Conservation (phyloP, 2,113 vertebrate species). For the Cacatua alba region DNA sequence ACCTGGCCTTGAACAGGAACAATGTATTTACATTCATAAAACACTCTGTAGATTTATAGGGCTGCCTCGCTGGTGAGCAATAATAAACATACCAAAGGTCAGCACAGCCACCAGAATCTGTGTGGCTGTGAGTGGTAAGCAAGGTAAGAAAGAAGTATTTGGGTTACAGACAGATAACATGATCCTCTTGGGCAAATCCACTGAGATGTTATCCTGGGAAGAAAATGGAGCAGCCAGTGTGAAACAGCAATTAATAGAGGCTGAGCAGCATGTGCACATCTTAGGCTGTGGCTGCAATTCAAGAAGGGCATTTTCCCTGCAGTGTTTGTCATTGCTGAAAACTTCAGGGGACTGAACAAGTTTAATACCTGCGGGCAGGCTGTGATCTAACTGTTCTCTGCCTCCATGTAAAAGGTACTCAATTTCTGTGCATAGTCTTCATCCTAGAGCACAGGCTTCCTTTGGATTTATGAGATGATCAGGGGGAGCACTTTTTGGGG, state of each 20-base stretch:
- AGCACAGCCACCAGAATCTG: accelerated
- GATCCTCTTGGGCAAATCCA: background rate
- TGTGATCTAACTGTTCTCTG: background rate
- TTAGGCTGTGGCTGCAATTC: background rate
- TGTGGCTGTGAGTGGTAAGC: background rate
- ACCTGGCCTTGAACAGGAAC: background rate
- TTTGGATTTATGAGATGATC: background rate
- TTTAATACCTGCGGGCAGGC: background rate
- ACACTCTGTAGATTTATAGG: background rate
- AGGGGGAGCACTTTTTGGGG: background rate
- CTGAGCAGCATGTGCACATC: background rate
- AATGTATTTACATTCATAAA: background rate
- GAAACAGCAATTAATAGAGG: background rate
- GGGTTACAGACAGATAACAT: background rate
- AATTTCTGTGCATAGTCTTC: background rate
- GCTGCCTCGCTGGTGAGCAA: background rate
- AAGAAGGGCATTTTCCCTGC: background rate
- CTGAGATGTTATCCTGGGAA: background rate
- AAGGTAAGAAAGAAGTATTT: background rate
- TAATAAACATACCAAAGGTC: background rate
- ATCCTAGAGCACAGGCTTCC: background rate
- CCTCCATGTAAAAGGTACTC: background rate
- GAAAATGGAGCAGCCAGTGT: background rate
- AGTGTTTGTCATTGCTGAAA: background rate
- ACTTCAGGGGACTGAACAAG: background rate